Evolutionary conservation across 1,140 invertebrate species (phyloP), one percentile per base, ranked within the genome.

Genomic region (Gonioctena quinquepunctata): DNA sequence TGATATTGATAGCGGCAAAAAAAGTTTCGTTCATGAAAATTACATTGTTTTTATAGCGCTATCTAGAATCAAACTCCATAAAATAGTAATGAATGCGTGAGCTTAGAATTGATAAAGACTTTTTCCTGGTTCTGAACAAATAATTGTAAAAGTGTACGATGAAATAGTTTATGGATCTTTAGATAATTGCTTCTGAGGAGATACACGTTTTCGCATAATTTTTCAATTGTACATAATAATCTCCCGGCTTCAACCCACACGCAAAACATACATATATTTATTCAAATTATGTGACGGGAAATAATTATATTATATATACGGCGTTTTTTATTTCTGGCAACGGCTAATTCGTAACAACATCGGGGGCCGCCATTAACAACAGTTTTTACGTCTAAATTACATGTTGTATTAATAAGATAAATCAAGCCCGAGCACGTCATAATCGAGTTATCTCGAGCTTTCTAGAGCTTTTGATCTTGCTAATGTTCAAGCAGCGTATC

Each of bases 381-480:
- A 57, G 54, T 57, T 57, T 57, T 57, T 57, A 25, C 22, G 11
- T 22, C 19, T 21, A 57, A 57, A 57, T 57, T 57, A 57, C 25
- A 57, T 11, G 54, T 21, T 25, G 54, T 57, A 42, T 57, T 57
- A 25, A 57, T 57, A 11, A 25, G 22, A 57, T 57, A 57, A 57
- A 57, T 57, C 13, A 57, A 25, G 21, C 19, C 21, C 6, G 13
- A 22, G 19, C 6, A 57, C 22, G 8, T 57, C 54, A 57, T 21
- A 2, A 13, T 7, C 48, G 48, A 49, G 48, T 49, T 49, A 13
- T 22, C 54, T 19, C 13, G 22, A 19, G 25, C 54, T 57, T 25
- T 21, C 54, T 21, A 57, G 11, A 25, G 19, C 25, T 42, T n/a
- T 42, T 42, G 33, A 42, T 42, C 13, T 13, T 13, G 16, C 33